Conservation (phyloP, 2,797 vertebrate species). For the Lophius americanus region DNA sequence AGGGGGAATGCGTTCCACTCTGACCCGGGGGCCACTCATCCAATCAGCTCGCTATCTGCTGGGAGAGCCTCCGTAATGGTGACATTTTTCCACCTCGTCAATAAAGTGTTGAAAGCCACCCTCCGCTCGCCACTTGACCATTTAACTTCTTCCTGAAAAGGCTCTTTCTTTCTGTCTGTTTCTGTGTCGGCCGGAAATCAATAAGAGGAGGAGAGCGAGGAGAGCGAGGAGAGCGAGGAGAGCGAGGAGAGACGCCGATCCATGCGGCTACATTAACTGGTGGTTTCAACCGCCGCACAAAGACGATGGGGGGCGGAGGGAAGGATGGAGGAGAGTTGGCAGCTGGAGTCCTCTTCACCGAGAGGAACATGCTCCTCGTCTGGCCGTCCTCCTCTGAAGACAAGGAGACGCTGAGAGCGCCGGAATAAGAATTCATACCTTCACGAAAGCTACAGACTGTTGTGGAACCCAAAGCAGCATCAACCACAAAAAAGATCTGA, state of each 20-base stretch:
- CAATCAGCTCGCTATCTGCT: conserved; percentile 88
- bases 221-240: too few species aligned
- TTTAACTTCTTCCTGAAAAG: conserved; percentile 89
- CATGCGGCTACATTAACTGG: conserved; percentile 77
- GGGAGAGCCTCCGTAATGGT: conserved; percentile 87
- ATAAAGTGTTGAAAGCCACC: conserved; percentile 88
- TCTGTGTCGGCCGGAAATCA: conserved; percentile 86
- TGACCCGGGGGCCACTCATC: conserved; percentile 86
- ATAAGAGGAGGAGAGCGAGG: conserved; percentile 79
- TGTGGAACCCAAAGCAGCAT: background rate
- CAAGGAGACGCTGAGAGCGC: conserved; percentile 29
- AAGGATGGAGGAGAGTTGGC: conserved; percentile 47
- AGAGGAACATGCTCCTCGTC: conserved; percentile 42
- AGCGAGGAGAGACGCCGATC: conserved; percentile 65
- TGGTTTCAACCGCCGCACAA: conserved; percentile 68
- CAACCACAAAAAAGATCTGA: too few species aligned
- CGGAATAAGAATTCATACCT: conserved; percentile 3
- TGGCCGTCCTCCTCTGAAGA: conserved; percentile 20
- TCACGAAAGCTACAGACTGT: background rate
- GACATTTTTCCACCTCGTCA: conserved; percentile 90
- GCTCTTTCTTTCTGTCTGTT: conserved; percentile 83
- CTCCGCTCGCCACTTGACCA: conserved; percentile 87
- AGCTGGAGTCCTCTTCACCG: conserved; percentile 34
- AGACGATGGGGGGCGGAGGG: conserved; percentile 62
- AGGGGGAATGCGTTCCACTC: conserved; percentile 78